Evolutionary conservation across 2,888 invertebrate species (phyloP).

Genomic region (Sturmia bella): DNA sequence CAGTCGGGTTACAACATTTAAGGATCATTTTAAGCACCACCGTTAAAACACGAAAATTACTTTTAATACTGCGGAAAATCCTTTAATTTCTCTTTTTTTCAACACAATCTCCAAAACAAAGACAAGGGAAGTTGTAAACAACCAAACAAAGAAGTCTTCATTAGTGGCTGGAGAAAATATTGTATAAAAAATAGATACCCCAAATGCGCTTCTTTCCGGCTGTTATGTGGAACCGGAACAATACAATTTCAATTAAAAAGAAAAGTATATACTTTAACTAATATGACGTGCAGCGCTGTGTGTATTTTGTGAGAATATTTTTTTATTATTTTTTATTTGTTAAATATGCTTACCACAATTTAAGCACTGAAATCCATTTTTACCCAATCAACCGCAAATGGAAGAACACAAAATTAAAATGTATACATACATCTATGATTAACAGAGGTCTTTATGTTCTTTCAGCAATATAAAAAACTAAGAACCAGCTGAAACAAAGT

Average conservation of each 20-base stretch:
- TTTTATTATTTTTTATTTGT: too few species aligned
- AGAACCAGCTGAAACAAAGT: too few species aligned
- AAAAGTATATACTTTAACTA: neutral
- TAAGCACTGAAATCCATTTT: too few species aligned
- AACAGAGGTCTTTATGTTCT: too few species aligned
- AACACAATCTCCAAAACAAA: slow-evolving; percentile 8
- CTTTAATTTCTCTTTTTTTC: slow-evolving; percentile 55
- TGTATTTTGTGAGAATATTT: too few species aligned
- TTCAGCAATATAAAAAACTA: too few species aligned
- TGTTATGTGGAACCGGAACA: slow-evolving; percentile 1
- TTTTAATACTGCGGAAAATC: slow-evolving; percentile 71
- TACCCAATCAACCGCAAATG: too few species aligned
- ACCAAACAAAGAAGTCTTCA: slow-evolving; percentile 36
- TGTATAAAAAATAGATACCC: neutral
- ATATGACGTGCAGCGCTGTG: too few species aligned
- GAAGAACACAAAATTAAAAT: too few species aligned
- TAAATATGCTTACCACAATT: too few species aligned
- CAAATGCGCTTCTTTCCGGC: slow-evolving; percentile 53
- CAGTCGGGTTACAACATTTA: slow-evolving; percentile 50
- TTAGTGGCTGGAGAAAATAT: slow-evolving; percentile 8
- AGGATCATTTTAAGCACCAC: slow-evolving; percentile 52
- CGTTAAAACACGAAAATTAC: slow-evolving; percentile 51
- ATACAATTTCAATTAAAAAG: neutral
- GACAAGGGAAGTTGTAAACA: slow-evolving; percentile 33
- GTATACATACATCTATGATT: too few species aligned